Evolutionary conservation across 1,140 invertebrate species (phyloP).

Genomic region (Neodiprion pinetum): DNA sequence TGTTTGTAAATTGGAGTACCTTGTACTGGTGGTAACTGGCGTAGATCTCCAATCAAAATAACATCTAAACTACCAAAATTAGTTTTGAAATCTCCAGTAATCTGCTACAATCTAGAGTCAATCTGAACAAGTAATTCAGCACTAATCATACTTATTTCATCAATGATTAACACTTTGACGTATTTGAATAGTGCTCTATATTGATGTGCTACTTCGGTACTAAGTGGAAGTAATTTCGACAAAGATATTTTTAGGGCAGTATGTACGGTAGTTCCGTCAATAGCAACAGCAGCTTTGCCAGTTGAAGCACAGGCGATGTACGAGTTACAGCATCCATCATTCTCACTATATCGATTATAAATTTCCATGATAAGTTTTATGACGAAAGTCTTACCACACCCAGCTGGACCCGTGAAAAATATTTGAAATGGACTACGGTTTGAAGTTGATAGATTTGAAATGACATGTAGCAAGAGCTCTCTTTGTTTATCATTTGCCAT

Average conservation of each 20-base stretch:
- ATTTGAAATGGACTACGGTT: conserved; percentile 23
- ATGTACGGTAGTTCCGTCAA: conserved; percentile 42
- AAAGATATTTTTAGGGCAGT: neutral
- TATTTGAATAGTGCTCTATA: conserved; percentile 31
- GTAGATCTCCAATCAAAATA: conserved; percentile 38
- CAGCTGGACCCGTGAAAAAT: conserved; percentile 18
- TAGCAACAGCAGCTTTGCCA: conserved; percentile 49
- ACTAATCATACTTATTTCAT: conserved; percentile 54
- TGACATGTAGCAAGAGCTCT: conserved; percentile 30
- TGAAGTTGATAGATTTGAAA: conserved; percentile 27
- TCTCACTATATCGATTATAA: conserved; percentile 28
- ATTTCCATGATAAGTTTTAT: conserved; percentile 35
- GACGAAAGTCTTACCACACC: conserved; percentile 30
- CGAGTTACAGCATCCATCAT: conserved; percentile 25
- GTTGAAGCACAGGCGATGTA: conserved; percentile 40
- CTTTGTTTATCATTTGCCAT: conserved; percentile 26
- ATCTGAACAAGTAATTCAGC: conserved; percentile 34
- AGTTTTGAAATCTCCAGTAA: conserved; percentile 38
- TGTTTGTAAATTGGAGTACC: conserved; percentile 26
- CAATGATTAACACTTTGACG: conserved; percentile 50
- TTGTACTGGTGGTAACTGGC: conserved; percentile 35
- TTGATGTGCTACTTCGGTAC: conserved; percentile 33
- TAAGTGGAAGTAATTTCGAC: conserved; percentile 25
- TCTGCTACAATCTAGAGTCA: conserved; percentile 43
- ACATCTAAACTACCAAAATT: conserved; percentile 38